A percentile compares a stretch with the other conserved stretches of the same genome.
phyloP scores from a whole-genome alignment of 2,888 invertebrate genomes.

The Podabrus alpinus region DNA sequence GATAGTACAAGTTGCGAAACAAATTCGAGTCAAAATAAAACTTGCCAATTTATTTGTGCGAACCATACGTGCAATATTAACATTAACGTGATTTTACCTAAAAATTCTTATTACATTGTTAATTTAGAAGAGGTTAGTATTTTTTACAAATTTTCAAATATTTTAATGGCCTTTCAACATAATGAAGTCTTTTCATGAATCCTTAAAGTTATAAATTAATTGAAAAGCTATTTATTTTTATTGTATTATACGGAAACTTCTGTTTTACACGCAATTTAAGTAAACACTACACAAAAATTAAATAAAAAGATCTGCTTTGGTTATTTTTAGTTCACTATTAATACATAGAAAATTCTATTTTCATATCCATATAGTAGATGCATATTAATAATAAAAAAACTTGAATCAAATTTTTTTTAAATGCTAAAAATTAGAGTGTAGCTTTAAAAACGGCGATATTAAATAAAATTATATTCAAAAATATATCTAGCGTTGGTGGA shows the following conservation, averaged over 20 bases:
- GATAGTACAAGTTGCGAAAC: conserved; percentile 19
- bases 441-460: too few species aligned
- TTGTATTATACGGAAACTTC: not conserved
- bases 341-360: not conserved
- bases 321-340: not conserved
- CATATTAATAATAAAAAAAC: not conserved
- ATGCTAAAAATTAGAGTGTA: not conserved
- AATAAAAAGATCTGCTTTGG: not conserved
- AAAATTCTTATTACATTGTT: conserved; percentile 60
- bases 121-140: conserved; percentile 54
- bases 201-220: not conserved
- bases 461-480: too few species aligned
- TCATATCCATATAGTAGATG: not conserved
- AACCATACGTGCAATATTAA: conserved; percentile 64
- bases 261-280: not conserved
- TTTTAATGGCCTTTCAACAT: conserved; percentile 5
- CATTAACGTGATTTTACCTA: conserved; percentile 69
- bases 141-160: not conserved
- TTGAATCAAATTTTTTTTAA: not conserved
- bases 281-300: not conserved
- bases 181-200: not conserved
- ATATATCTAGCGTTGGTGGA: too few species aligned
- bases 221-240: not conserved
- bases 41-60: conserved; percentile 43
- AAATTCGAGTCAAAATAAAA: conserved; percentile 13